phyloP scores from a whole-genome alignment of 2,888 invertebrate species.

The Electrophaes corylata region DNA sequence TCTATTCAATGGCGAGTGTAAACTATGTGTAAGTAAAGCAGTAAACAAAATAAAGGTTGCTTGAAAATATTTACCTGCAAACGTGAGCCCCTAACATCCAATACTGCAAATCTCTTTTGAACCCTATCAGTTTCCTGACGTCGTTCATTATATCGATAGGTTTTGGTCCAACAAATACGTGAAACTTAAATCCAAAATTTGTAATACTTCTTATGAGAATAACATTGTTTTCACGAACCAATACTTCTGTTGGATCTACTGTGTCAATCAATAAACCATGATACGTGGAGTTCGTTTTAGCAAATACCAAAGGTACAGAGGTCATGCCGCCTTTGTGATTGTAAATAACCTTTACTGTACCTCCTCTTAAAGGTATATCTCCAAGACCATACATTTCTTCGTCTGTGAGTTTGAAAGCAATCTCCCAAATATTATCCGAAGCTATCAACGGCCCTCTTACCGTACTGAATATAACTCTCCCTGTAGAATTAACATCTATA shows the following conservation, averaged over 20 bases:
- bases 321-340: constrained; percentile 70
- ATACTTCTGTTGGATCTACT: constrained; percentile 81
- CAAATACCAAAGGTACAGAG: constrained; percentile 80
- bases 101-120: constrained; percentile 58
- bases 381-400: constrained; percentile 84
- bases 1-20: too few relatives aligned
- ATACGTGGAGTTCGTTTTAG: constrained; percentile 75
- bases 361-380: constrained; percentile 67
- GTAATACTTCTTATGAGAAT: constrained; percentile 83
- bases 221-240: constrained; percentile 78
- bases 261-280: constrained; percentile 84
- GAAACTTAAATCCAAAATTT: constrained; percentile 64
- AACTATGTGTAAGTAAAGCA: too few relatives aligned
- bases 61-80: constrained; percentile 64
- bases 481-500: constrained; percentile 53
- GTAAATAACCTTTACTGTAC: constrained; percentile 72
- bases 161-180: constrained; percentile 70
- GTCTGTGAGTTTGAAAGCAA: constrained; percentile 80
- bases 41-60: too few relatives aligned
- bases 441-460: constrained; percentile 84
- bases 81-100: constrained; percentile 78
- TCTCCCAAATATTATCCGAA: constrained; percentile 85
- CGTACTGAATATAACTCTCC: constrained; percentile 78
- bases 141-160: constrained; percentile 72
- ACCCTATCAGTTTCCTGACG: constrained; percentile 56